Base-by-base conservation (phyloP, 2,888 invertebrate species). In the Operophtera brumata region DNA sequence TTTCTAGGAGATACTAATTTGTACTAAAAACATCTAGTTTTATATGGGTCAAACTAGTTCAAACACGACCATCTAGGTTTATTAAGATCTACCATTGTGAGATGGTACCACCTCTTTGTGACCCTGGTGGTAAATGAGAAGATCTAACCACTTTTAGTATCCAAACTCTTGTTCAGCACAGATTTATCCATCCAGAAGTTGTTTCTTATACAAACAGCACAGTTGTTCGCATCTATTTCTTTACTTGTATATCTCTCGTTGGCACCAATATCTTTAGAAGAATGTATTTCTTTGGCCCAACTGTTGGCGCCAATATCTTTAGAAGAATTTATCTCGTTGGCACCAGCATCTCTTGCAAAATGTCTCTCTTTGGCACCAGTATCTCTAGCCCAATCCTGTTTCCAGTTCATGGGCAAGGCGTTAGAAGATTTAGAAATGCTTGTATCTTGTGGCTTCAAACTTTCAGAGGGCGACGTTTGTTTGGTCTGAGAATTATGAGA, bases 181-280 rank as follows among this genome's bases (percentile, higher is more conserved):
- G 50, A 59, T 6, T 66, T 71, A 2, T 65, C 63, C 40, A 69
- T 64, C 78, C 80, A 82, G 41, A 73, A 82, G 14, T 79, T 71
- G 47, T 82, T 82, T 6, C 50, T 59, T 0, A 73, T 55, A 14
- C 82, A 82, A 7, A 77, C 78, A 1, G 59, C 64, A 11, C 82
- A 81, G 8, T 61, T 62, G 2, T 64, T 69, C 0, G 73, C 70
- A 9, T 77, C 75, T 0, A 70, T 25, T 12, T 71, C 69, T 6
- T 20, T 44, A 0, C 9, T 2, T 1, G 14, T 14, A 12, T 41
- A 7, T 7, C 12, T 37, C 9, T 28, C 26, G 43, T 13, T 40
- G 20, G n/a, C 14, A 30, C 39, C 6, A 30, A 30, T 9, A 26
- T 72, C 70, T 8, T 36, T 44, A 0, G 13, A 3, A 4, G 25